Evolutionary conservation across 2,888 invertebrate species (phyloP), one percentile per base, ranked within the genome.

Genomic region (Philereme transversata): DNA sequence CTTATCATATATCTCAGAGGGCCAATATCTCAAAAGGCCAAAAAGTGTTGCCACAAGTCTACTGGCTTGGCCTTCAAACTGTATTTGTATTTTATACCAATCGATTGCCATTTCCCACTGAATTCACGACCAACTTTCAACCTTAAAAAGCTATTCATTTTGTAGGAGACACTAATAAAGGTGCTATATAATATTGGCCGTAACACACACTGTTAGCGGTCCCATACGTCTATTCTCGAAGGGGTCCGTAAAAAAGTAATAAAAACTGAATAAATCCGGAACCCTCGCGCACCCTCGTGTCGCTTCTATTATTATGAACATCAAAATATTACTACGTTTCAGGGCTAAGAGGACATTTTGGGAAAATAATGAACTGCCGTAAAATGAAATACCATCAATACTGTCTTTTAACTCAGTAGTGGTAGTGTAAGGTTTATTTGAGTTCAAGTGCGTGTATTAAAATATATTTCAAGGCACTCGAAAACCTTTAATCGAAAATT

Each of bases 211-310:
- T 83, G 82, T 82, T 82, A 80, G 80, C 73, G 75, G 73, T 65
- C 74, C 71, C 73, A 70, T 73, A 75, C 74, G 74, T 74, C 74
- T 73, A 76, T 76, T 77, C 77, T 81, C 81, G 74, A 75, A 70
- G 79, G 78, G 78, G 72, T 80, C 83, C 90, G 86, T 89, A 89
- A 90, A 91, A 90, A 89, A 84, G 91, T 89, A 90, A 90, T 91
- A 91, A 91, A 91, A 91, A 82, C 77, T 77, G 78, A 86, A 90
- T 90, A 90, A 90, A 90, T 90, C 89, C 87, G 74, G 72, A 64
- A 75, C 83, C 82, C 80, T 72, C 72, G 74, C 73, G 70, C 76
- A 75, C 84, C 85, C 84, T 79, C 69, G 73, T 79, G 83, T 82
- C 82, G 81, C 81, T 81, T 76, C 82, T 84, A 88, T 88, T 86